Percentiles rank a stretch among this genome's conserved stretches.
These are phyloP conservation scores for Hypsibius dujardini DNA, from an alignment of 1,140 invertebrate species.

Conservation along the genomic window DNA sequence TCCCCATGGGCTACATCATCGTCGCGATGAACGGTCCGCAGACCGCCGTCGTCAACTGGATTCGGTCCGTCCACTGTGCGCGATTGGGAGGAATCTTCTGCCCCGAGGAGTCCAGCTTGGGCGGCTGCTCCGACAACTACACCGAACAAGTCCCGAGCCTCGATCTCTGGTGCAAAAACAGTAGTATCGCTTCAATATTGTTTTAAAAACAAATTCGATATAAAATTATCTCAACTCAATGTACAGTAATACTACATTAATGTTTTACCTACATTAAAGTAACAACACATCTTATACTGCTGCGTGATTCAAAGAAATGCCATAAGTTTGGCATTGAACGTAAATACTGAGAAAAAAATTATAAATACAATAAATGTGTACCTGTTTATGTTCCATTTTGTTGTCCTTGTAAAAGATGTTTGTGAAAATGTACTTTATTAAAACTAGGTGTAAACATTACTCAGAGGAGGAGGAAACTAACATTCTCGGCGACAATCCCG, in stretches of 20 bases:
- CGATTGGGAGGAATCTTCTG: not conserved
- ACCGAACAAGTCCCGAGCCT: too few relatives aligned
- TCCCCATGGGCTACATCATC: not conserved
- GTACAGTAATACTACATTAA: too few relatives aligned
- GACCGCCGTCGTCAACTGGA: constrained; percentile 4
- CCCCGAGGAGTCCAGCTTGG: not conserved
- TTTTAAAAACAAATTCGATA: too few relatives aligned
- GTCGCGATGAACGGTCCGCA: not conserved
- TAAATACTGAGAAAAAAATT: not conserved
- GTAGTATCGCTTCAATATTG: not conserved
- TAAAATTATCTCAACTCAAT: too few relatives aligned
- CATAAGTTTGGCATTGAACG: not conserved
- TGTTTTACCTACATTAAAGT: too few relatives aligned
- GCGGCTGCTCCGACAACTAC: not conserved
- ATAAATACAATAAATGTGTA: too few relatives aligned
- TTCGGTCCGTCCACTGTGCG: not conserved
- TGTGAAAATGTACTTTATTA: too few relatives aligned
- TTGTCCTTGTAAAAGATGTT: too few relatives aligned
- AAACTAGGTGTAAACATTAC: not conserved
- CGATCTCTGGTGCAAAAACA: not conserved
- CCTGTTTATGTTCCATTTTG: too few relatives aligned
- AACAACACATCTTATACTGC: too few relatives aligned
- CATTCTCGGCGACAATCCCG: too few relatives aligned
- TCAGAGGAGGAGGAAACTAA: too few relatives aligned
- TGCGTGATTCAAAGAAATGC: not conserved